Base-by-base conservation (phyloP, 2,113 vertebrate species). In the Malaclemys terrapin region DNA sequence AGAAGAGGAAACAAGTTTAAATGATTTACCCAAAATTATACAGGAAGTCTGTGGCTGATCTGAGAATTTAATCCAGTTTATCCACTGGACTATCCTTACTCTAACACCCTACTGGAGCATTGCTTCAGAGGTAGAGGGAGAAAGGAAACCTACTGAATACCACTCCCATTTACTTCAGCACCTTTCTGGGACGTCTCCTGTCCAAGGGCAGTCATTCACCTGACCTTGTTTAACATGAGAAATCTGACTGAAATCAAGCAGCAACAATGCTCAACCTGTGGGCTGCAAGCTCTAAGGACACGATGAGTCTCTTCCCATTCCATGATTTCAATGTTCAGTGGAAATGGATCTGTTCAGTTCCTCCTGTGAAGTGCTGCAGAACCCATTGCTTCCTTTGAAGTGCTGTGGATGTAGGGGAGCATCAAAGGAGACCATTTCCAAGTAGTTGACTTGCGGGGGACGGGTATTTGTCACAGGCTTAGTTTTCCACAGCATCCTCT, bases 151-250 rank as follows among this genome's bases (percentile, higher is more conserved):
- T 69, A 19, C 65, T 20, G 35, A 69, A 69, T n/a, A 19, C 16
- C 35, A 69, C 35, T 20, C 35, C 8, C 65, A 38, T 69, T 65
- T 65, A 35, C n/a, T 42, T 12, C 19, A 75, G 69, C 20, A 42
- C n/a, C 69, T n/a, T 75, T 5, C 19, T 72, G 2, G 19, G n/a
- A 24, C 38, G 1, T 49, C 65, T 91, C 19, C 57, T 76, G n/a
- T 31, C 54, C 38, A 12, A 0, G 0, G 16, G 27, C 0, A 0
- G 10, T 20, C 2, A 80, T 45, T 5, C 22, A 2, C 17, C 75
- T 45, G 24, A 24, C 24, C 42, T 45, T 45, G 24, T 22, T 14
- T 6, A 4, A 35, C 47, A 8, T 85, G 87, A 47, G 65, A 80
- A 38, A 80, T 75, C 29, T 3, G 38, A 52, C 76, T 82, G 75